phyloP scores from a whole-genome alignment of 2,797 vertebrate species.

The Sarcophilus harrisii region DNA sequence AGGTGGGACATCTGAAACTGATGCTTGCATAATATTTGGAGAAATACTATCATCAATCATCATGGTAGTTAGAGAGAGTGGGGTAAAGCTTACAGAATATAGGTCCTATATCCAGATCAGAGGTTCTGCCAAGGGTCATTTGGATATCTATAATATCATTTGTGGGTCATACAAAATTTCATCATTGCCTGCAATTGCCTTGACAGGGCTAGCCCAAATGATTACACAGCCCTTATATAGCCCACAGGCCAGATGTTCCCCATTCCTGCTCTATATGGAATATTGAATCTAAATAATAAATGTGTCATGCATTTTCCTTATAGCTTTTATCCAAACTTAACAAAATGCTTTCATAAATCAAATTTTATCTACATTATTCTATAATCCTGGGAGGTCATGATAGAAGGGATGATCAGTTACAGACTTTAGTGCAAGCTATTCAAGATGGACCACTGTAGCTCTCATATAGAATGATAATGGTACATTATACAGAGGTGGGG shows the following conservation, averaged over 20 bases:
- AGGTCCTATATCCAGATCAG: background rate
- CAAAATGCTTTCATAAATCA: background rate
- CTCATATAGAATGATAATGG: background rate
- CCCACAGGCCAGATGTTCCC: too few relatives aligned
- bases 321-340: background rate
- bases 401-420: background rate
- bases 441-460: background rate
- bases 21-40: background rate
- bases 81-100: background rate
- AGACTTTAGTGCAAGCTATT: background rate
- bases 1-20: background rate
- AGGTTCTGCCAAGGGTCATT: too few relatives aligned
- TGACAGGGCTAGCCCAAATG: too few relatives aligned
- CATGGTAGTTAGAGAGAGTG: background rate
- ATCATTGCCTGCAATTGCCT: too few relatives aligned
- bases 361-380: background rate
- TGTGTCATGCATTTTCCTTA: background rate
- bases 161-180: too few relatives aligned
- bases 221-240: too few relatives aligned
- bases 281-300: background rate
- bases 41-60: background rate
- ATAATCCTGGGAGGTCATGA: background rate
- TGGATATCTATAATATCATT: too few relatives aligned
- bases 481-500: background rate
- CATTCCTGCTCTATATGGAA: background rate